Base-by-base conservation (phyloP, 1,140 invertebrate species). In the Monomorium pharaonis region DNA sequence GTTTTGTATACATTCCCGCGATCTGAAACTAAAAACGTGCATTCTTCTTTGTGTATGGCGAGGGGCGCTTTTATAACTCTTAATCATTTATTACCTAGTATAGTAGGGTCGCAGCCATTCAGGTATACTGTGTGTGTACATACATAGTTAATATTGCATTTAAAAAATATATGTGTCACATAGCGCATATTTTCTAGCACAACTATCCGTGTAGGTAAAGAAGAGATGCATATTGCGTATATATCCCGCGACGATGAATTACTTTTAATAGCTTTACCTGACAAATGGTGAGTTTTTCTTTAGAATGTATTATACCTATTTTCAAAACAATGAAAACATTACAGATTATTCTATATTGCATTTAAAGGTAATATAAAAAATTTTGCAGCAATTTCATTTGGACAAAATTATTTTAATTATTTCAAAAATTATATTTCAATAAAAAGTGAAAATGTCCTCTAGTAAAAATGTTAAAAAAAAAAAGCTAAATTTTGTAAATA, bases 11-110 rank as follows among this genome's bases (percentile, higher is more conserved):
- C 96, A 69, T 97, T 96, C 94, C 97, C 97, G 4, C 95, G 95
- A 87, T 96, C 96, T 0, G 95, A 96, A 60, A 96, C 94, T 89
- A 96, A 96, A 91, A 96, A 96, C 84, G 93, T 94, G 9, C 85
- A 91, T 18, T 92, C 93, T 42, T 76, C 94, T 86, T 92, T 97
- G n/a, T 96, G 95, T 76, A 94, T 94, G 37, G 95, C 96, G 10
- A 95, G 96, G 92, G 97, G 97, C 49, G 96, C 96, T 54, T 97
- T 97, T 93, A 95, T 97, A 33, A 97, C 97, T 5, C 93, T 97
- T 16, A 96, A 96, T 93, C 97, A 97, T 92, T 95, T 97, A 90
- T 93, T 97, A 37, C 95, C 96, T 24, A 96, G 97, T 88, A 95
- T 96, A 62, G 94, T 96, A 78, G 96, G 95, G 21, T 95, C 95